These are phyloP conservation scores for Andricus quercusramuli DNA, from an alignment of 2,888 invertebrate species.

Conservation along the genomic window DNA sequence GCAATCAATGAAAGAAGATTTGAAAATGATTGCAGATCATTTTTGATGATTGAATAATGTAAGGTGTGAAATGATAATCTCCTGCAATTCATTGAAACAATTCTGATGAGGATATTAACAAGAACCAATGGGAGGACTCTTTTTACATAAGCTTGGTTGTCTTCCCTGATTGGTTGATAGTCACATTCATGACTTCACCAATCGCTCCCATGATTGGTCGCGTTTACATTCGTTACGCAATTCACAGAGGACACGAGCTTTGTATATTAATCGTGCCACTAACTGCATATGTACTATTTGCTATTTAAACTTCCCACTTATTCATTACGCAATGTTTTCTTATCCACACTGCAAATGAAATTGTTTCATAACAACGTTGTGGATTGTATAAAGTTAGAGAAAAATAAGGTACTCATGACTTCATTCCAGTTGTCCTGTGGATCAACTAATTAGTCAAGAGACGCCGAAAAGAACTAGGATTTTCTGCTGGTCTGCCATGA, in stretches of 20 bases:
- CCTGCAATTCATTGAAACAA: neutral
- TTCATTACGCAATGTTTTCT: conserved; percentile 31
- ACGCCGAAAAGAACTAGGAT: neutral
- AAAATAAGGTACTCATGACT: neutral
- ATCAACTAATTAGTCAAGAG: neutral
- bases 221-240: conserved; percentile 32
- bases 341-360: conserved; percentile 18
- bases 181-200: conserved; percentile 15
- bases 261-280: conserved; percentile 39
- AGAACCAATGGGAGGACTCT: neutral
- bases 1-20: neutral
- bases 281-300: conserved; percentile 38
- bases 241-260: conserved; percentile 27
- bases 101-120: conserved; percentile 5
- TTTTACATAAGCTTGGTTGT: conserved; percentile 8
- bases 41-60: neutral
- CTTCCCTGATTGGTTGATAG: conserved; percentile 32
- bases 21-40: neutral
- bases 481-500: neutral
- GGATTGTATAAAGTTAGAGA: conserved; percentile 9
- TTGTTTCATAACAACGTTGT: conserved; percentile 3
- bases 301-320: conserved; percentile 38
- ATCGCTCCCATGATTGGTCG: conserved; percentile 34
- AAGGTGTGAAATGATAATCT: conserved; percentile 7
- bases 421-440: neutral